These are phyloP conservation scores for Micrastur ruficollis DNA, from an alignment of 2,797 vertebrate genomes.

Conservation along the genomic window DNA sequence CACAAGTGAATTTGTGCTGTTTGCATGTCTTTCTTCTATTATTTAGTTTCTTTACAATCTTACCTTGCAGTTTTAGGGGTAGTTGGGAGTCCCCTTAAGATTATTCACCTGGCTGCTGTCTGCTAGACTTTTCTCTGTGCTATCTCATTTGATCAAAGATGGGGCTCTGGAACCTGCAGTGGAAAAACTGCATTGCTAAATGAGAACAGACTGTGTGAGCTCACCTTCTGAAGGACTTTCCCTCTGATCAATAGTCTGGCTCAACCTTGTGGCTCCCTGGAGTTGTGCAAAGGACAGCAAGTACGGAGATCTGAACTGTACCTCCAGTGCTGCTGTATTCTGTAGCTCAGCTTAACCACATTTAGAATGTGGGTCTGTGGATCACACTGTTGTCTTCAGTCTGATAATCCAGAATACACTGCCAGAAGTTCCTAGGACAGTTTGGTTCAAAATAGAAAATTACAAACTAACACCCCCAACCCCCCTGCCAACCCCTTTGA, in stretches of 20 bases:
- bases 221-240: not conserved
- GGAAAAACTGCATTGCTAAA: not conserved
- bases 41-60: not conserved
- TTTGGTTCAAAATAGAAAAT: not conserved
- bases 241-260: not conserved
- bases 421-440: not conserved
- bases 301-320: not conserved
- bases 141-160: not conserved
- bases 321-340: not conserved
- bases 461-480: not conserved
- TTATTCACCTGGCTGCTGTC: not conserved
- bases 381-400: not conserved
- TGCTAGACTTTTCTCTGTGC: not conserved
- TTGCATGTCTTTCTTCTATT: not conserved
- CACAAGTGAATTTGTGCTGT: not conserved
- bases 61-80: not conserved
- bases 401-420: not conserved
- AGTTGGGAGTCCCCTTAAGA: not conserved
- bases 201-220: accelerated
- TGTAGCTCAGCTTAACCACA: not conserved
- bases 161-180: not conserved
- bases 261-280: not conserved
- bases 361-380: not conserved
- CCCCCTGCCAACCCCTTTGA: not conserved
- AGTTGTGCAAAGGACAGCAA: not conserved